Conservation (phyloP, 2,113 vertebrate species). For the Gallinago undulata region DNA sequence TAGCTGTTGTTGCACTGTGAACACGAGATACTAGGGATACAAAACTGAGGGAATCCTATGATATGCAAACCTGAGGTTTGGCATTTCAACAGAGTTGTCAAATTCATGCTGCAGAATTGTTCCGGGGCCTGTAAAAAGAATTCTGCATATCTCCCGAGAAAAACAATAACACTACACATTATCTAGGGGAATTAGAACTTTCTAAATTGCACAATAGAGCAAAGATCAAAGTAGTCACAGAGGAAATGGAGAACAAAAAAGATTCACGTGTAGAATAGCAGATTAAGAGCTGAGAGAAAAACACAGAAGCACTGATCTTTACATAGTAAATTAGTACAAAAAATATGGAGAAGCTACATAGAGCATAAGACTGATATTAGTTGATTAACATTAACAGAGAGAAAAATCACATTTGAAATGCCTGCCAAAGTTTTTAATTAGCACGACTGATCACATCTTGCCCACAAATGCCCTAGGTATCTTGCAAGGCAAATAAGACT, state of each 20-base stretch:
- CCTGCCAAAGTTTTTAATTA: neutral
- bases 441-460: neutral
- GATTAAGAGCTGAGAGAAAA: neutral
- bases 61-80: neutral
- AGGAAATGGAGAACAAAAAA: neutral
- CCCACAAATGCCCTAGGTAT: neutral
- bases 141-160: neutral
- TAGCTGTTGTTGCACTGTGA: neutral
- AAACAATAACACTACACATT: neutral
- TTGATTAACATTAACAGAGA: neutral
- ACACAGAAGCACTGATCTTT: neutral
- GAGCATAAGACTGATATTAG: neutral
- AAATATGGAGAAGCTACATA: neutral
- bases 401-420: neutral
- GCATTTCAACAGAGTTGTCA: neutral
- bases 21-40: neutral
- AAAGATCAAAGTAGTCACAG: slow-evolving; percentile 18
- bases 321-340: neutral
- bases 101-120: neutral
- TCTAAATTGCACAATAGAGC: neutral
- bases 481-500: neutral
- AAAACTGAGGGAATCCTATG: neutral
- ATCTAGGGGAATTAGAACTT: neutral
- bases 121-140: neutral
- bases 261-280: neutral